Base-by-base conservation (phyloP, 2,113 vertebrate genomes). In the Apus apus region DNA sequence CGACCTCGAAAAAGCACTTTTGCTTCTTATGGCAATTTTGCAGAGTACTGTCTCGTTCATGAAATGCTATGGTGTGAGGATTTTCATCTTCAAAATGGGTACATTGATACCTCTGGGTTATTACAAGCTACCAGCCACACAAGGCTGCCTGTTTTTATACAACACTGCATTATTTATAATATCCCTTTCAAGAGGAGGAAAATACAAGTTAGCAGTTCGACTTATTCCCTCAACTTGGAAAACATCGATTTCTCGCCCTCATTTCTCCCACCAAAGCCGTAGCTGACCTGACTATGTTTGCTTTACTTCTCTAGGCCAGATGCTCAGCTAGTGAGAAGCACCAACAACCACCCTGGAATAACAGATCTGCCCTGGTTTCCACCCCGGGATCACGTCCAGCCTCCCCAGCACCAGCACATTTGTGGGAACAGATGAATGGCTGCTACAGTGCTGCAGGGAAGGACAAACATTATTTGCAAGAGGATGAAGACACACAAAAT, bases 31-130 rank as follows among this genome's bases (percentile, higher is more conserved):
- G n/a, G 92, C 58, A 70, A 62, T 94, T 93, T 79, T 85, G 73
- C 46, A 94, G 73, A 82, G 79, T 61, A 72, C 67, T 1, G 6
- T 70, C 77, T 96, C 9, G 0, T 46, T 90, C 88, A 57, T 0
- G 0, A 45, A 81, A 88, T 57, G 45, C 87, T 72, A 51, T 6
- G 25, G 76, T 0, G 2, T 22, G 83, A 95, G 74, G 78, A 88
- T 94, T 95, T 96, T 93, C 88, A 92, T 96, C 92, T 97, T 96
- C 88, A 74, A 3, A 93, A 95, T 46, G 83, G 88, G 54, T 65
- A 92, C 54, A 20, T 72, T 60, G 94, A 70, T 95, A 94, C 86
- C 88, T 94, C 90, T 89, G 90, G 92, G 92, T 96, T 94, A 77
- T 89, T 91, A 85, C 83, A 76, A 92, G 64, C 70, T 77, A 86